These are phyloP conservation scores for Troilus luridus DNA, from an alignment of 2,888 invertebrate genomes.

Conservation along the genomic window DNA sequence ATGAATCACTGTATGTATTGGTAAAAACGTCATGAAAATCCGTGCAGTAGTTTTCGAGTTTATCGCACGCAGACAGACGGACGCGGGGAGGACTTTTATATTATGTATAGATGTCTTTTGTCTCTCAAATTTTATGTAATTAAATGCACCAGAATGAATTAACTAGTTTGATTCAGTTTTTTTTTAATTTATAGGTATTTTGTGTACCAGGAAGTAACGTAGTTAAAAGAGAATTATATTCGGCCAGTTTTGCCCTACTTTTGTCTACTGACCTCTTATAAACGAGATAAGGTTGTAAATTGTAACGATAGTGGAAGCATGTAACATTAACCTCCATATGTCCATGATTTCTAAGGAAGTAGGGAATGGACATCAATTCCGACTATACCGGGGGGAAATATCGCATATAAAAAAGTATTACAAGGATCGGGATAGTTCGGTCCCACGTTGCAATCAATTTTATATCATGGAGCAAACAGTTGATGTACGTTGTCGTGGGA, in stretches of 20 bases:
- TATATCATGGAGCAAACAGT: neutral
- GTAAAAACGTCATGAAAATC: no score
- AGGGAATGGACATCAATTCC: neutral
- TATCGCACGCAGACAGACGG: no score
- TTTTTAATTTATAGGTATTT: neutral
- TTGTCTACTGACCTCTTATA: neutral
- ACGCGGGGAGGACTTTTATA: no score
- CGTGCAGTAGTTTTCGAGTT: no score
- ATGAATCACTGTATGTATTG: no score
- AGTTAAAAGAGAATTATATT: neutral
- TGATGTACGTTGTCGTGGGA: conserved; percentile 1
- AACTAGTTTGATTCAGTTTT: no score
- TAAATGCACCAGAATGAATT: no score
- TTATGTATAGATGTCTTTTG: no score
- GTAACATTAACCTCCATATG: neutral
- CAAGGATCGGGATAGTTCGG: neutral
- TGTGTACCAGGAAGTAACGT: neutral
- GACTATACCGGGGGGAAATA: neutral
- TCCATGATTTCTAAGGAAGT: neutral
- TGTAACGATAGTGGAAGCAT: neutral
- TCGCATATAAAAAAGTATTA: neutral
- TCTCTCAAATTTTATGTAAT: no score
- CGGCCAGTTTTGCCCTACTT: neutral
- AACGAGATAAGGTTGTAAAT: neutral
- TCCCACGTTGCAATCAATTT: neutral